Evolutionary conservation across 2,797 vertebrate species (phyloP), one percentile per base, ranked within the genome.

Genomic region (Labroides dimidiatus): DNA sequence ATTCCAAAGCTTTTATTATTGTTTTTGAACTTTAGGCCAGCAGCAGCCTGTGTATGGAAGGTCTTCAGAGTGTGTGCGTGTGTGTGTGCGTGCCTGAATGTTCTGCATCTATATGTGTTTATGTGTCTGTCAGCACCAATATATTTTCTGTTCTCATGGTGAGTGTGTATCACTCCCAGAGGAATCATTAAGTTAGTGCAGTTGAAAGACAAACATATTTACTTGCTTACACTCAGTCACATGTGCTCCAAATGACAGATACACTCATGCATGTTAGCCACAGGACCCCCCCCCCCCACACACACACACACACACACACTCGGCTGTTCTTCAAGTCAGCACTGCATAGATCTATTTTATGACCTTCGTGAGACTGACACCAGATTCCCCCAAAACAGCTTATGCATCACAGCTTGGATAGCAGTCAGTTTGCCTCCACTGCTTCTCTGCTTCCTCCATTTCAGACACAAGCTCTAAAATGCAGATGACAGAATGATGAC

Each of bases 1-100:
- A 69, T 82, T 79, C 75, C 63, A 56, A 72, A 77, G 79, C 82
- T 80, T 87, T 85, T 84, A 80, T 85, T 84, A 82, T 87, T 86
- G 84, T 85, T 83, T 89, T 84, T 85, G 83, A 85, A 86, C 82
- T 68, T 43, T 20, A 60, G 80, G 80, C 84, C 85, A 89, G 71
- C 61, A 48, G 53, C 48, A 78, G 51, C 41, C 60, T 47, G 33
- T 59, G 42, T 60, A 66, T n/a, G 14, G 73, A 73, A 69, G 71
- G 55, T 54, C 21, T 19, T 0, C 10, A 8, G 53, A 61, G 64
- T 39, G 70, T 67, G 42, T 56, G 42, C n/a, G 36, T 4, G 52
- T 56, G 42, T n/a, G 36, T 4, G 52, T 17, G 7, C 48, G 56
- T 36, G 7, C 10, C 30, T 6, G 30, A 33, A 1, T 33, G 30